Evolutionary conservation across 2,113 vertebrate genomes (phyloP).

Genomic region (Physeter macrocephalus): DNA sequence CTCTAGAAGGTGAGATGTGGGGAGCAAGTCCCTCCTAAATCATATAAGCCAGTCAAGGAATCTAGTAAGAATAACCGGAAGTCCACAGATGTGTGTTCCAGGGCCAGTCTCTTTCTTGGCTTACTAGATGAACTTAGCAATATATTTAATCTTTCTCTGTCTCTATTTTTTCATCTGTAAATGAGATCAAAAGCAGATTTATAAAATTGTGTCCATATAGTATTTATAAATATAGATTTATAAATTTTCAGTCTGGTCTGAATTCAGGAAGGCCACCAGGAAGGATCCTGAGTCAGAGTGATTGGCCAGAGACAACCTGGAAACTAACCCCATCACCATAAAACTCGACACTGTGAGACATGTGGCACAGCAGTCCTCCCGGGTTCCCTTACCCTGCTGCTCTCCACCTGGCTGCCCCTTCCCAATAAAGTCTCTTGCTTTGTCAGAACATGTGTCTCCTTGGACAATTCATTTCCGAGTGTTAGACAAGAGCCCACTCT

Average conservation of each 20-base stretch:
- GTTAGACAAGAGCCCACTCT: no score
- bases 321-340: no score
- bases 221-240: not conserved
- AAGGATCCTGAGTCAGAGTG: no score
- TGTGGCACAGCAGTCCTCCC: no score
- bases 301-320: no score
- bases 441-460: no score
- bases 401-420: no score
- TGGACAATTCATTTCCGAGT: no score
- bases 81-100: not conserved
- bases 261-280: not conserved
- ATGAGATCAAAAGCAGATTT: not conserved
- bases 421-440: no score
- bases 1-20: not conserved
- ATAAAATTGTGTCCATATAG: not conserved
- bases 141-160: not conserved
- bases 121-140: not conserved
- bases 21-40: not conserved
- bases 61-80: not conserved
- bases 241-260: not conserved
- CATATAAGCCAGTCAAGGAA: not conserved
- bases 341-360: no score
- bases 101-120: not conserved
- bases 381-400: no score
- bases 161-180: slow-evolving; percentile 2